phyloP scores from a whole-genome alignment of 2,113 vertebrate species.

The Haemorhous mexicanus region DNA sequence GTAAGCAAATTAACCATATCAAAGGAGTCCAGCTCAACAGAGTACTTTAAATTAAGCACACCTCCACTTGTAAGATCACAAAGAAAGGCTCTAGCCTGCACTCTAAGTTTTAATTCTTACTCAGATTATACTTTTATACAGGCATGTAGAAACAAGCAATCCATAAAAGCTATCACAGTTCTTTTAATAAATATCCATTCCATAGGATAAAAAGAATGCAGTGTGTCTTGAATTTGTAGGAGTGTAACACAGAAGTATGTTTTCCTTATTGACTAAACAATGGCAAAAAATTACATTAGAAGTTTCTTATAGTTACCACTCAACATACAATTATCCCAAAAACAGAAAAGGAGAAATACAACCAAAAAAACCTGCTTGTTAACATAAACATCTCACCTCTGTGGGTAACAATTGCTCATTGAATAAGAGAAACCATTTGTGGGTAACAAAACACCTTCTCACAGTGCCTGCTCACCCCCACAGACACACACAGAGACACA shows the following conservation, averaged over 20 bases:
- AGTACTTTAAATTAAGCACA: not conserved
- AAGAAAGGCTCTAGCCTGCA: not conserved
- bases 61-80: not conserved
- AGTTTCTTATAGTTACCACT: not conserved
- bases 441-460: not conserved
- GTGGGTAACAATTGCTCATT: not conserved
- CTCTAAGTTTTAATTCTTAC: not conserved
- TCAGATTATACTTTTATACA: not conserved
- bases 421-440: not conserved
- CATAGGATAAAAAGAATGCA: not conserved
- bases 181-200: not conserved
- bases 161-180: not conserved
- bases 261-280: not conserved
- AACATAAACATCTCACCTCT: not conserved
- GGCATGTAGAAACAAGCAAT: not conserved
- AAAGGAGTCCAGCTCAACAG: not conserved
- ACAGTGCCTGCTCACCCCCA: not conserved
- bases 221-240: not conserved
- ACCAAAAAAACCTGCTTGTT: not conserved
- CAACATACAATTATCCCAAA: not conserved
- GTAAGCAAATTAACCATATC: not conserved
- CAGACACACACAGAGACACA: rapidly evolving
- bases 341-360: not conserved
- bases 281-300: not conserved
- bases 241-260: not conserved